These are phyloP conservation scores for Gari tellinella DNA, from an alignment of 2,888 invertebrate species.

Conservation along the genomic window DNA sequence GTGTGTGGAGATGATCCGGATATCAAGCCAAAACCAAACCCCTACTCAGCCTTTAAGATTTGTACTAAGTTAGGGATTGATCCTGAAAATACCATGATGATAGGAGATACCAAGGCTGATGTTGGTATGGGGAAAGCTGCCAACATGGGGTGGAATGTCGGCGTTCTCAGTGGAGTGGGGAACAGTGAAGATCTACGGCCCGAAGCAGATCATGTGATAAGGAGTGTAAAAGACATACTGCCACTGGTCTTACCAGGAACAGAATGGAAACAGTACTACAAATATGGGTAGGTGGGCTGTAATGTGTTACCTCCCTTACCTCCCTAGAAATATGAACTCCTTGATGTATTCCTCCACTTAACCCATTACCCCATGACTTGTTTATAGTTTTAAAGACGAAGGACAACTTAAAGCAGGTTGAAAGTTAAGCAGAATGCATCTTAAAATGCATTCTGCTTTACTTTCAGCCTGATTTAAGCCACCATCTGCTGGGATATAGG, in stretches of 20 bases:
- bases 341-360: too few relatives aligned
- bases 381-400: too few relatives aligned
- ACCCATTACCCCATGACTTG: too few relatives aligned
- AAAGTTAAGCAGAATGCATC: too few relatives aligned
- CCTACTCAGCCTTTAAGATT: conserved; percentile 83
- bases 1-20: conserved; percentile 85
- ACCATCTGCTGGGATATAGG: too few relatives aligned
- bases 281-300: conserved; percentile 63
- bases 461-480: too few relatives aligned
- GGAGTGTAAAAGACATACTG: conserved; percentile 79
- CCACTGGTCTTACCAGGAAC: conserved; percentile 77
- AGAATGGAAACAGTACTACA: conserved; percentile 76
- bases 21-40: conserved; percentile 84
- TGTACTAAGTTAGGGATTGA: conserved; percentile 77
- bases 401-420: too few relatives aligned
- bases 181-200: conserved; percentile 73
- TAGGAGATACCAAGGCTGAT: conserved; percentile 85
- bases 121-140: conserved; percentile 85
- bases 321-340: too few relatives aligned
- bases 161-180: conserved; percentile 84
- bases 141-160: conserved; percentile 83
- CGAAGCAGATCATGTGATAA: conserved; percentile 78
- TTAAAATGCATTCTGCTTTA: too few relatives aligned
- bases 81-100: conserved; percentile 82
- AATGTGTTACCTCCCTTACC: too few relatives aligned